phyloP scores from a whole-genome alignment of 2,113 vertebrate genomes.

The Dipodomys ordii region DNA sequence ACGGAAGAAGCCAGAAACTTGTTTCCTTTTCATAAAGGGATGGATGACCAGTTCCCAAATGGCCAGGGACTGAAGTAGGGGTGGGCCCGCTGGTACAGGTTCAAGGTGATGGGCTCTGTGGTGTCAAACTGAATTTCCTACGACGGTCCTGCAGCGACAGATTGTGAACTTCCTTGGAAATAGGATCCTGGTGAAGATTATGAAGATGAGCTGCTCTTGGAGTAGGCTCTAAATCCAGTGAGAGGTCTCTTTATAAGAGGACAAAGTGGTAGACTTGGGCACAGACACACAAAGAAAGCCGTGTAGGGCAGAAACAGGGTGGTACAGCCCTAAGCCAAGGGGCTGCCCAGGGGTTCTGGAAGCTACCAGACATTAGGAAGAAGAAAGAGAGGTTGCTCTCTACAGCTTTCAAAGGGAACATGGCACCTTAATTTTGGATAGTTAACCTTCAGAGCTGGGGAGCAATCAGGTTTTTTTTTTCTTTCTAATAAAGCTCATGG shows the following conservation, averaged over 20 bases:
- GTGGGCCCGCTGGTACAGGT: not conserved
- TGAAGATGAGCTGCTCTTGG: not conserved
- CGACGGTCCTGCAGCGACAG: not conserved
- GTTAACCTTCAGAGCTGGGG: not conserved
- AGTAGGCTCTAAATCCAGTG: not conserved
- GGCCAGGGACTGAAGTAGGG: not conserved
- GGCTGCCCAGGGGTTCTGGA: rapidly evolving
- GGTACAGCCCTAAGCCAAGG: not conserved
- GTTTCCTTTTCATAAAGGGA: not conserved
- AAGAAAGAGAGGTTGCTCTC: not conserved
- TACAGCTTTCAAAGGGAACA: not conserved
- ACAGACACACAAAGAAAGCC: not conserved
- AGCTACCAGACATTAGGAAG: not conserved
- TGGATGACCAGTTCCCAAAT: not conserved
- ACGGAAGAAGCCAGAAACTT: not conserved
- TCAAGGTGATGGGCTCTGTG: not conserved
- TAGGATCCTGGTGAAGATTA: not conserved
- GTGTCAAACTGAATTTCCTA: not conserved
- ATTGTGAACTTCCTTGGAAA: not conserved
- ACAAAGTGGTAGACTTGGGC: not conserved
- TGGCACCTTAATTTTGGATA: not conserved
- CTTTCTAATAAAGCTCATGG: not conserved
- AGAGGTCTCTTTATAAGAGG: not conserved
- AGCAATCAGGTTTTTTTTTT: not conserved
- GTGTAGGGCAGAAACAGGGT: rapidly evolving